phyloP scores from a whole-genome alignment of 2,888 invertebrate genomes.

The Eumerus sabulonum region DNA sequence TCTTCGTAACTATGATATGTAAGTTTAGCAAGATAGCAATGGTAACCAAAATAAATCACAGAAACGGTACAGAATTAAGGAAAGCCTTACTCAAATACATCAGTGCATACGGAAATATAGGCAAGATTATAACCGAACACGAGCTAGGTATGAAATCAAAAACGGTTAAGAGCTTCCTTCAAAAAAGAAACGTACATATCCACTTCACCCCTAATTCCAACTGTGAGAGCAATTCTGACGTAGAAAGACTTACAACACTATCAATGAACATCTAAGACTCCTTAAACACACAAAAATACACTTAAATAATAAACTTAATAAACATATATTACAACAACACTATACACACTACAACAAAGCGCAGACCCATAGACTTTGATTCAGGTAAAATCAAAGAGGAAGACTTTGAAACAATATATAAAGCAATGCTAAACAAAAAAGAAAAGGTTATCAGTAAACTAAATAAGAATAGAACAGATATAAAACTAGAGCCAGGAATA shows the following conservation, averaged over 20 bases:
- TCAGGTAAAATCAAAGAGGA: constrained; percentile 16
- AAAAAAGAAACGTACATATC: too few relatives aligned
- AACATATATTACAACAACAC: constrained; percentile 34
- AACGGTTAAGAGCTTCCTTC: too few relatives aligned
- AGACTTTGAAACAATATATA: constrained; percentile 7
- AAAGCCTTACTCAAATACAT: too few relatives aligned
- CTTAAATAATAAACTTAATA: constrained; percentile 25
- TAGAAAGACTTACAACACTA: constrained; percentile 6
- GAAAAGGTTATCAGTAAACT: constrained; percentile 7
- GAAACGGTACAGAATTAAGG: constrained; percentile 35
- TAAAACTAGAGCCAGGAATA: constrained; percentile 14
- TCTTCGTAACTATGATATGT: too few relatives aligned
- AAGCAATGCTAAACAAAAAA: constrained; percentile 17
- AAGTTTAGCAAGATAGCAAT: too few relatives aligned
- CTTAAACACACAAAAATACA: constrained; percentile 24
- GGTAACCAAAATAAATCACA: too few relatives aligned
- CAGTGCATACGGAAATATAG: constrained; percentile 34
- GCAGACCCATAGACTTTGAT: constrained; percentile 16
- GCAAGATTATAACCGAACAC: constrained; percentile 18
- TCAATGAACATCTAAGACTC: constrained; percentile 15
- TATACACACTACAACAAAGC: too few relatives aligned
- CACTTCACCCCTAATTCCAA: constrained; percentile 32
- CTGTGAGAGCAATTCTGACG: constrained; percentile 19
- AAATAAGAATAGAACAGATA: too few relatives aligned
- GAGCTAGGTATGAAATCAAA: constrained; percentile 15